Percentiles rank a stretch among this genome's conserved stretches.
These are phyloP conservation scores for Germaria angustata DNA, from an alignment of 2,888 invertebrate species.

Conservation along the genomic window DNA sequence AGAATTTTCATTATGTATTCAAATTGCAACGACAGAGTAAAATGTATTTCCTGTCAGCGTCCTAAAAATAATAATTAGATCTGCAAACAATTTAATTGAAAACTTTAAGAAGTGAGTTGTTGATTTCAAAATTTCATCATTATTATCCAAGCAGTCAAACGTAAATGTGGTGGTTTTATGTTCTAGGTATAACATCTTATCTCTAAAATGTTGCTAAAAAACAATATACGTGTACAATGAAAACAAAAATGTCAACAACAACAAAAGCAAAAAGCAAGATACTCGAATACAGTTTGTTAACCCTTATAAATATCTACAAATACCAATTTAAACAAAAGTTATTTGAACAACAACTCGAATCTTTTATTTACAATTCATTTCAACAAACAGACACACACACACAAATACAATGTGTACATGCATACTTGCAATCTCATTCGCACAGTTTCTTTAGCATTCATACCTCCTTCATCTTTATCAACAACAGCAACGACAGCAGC, in stretches of 20 bases:
- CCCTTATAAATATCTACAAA: constrained; percentile 61
- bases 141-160: not conserved
- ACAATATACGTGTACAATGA: not conserved
- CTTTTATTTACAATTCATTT: constrained; percentile 62
- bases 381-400: constrained; percentile 13
- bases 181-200: constrained; percentile 6
- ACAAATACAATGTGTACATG: not conserved
- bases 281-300: constrained; percentile 57
- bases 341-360: constrained; percentile 60
- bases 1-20: too few species aligned
- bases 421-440: not conserved
- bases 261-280: constrained; percentile 5
- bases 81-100: too few species aligned
- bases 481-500: constrained; percentile 5
- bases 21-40: too few species aligned
- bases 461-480: constrained; percentile 23
- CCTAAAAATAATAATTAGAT: too few species aligned
- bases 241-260: constrained; percentile 30
- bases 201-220: constrained; percentile 31
- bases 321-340: constrained; percentile 58
- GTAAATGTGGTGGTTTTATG: not conserved
- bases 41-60: too few species aligned
- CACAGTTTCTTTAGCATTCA: constrained; percentile 13
- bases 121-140: constrained; percentile 13
- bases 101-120: constrained; percentile 1